phyloP scores from a whole-genome alignment of 2,113 vertebrate genomes.

The Chunga burmeisteri region DNA sequence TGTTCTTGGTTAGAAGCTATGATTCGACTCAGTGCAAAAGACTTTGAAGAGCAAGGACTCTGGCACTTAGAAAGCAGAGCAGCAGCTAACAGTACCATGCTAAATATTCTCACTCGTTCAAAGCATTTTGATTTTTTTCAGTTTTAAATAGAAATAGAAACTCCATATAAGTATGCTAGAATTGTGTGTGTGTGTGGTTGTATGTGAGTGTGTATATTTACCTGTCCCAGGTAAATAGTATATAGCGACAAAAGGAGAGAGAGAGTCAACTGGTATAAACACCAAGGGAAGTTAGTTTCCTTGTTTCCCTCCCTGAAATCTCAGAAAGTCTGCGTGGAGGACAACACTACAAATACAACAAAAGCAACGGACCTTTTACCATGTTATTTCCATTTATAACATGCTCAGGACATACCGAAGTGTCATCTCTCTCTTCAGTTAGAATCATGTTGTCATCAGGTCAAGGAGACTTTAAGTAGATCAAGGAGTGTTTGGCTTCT shows the following conservation, averaged over 20 bases:
- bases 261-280: neutral
- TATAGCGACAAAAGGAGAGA: neutral
- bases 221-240: neutral
- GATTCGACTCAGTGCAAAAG: neutral
- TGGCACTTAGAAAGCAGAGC: neutral
- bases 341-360: neutral
- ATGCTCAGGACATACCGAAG: neutral
- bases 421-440: neutral
- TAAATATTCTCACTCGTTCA: neutral
- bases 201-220: fast-evolving
- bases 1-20: neutral
- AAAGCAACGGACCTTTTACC: neutral
- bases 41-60: neutral
- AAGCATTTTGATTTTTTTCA: neutral
- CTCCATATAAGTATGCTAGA: neutral
- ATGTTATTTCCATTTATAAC: neutral
- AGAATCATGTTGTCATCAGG: neutral
- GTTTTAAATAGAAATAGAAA: neutral
- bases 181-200: neutral
- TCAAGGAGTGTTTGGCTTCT: neutral
- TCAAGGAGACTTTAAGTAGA: neutral
- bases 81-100: neutral
- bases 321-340: neutral
- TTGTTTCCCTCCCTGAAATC: neutral
- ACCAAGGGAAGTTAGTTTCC: neutral